Percentiles rank a stretch among this genome's conserved stretches.
Conservation (phyloP, 2,113 vertebrate species). For the Leptocoma aspasia region DNA sequence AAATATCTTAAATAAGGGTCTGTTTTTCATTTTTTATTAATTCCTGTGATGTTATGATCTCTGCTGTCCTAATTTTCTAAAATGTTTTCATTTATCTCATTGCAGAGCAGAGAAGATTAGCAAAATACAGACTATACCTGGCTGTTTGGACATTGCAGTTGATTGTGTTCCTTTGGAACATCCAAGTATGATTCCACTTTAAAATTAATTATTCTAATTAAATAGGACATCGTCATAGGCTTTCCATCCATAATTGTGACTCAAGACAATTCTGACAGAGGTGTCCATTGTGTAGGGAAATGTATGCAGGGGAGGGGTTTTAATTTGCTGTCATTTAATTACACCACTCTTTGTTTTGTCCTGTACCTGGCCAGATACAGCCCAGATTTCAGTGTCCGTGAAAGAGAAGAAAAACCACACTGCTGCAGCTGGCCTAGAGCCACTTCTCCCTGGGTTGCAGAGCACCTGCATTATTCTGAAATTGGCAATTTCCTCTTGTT, state of each 20-base stretch:
- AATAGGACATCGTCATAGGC: background rate
- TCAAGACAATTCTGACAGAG: background rate
- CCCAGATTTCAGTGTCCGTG: background rate
- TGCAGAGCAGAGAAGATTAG: conserved; percentile 92
- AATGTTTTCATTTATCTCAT: conserved; percentile 37
- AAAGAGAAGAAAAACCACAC: background rate
- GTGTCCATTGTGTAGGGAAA: background rate
- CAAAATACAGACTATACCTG: conserved; percentile 93
- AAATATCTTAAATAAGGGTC: background rate
- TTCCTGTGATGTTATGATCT: background rate
- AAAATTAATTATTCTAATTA: background rate
- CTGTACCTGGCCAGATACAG: background rate
- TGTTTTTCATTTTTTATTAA: background rate
- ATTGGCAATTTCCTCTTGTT: background rate
- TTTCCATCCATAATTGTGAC: background rate
- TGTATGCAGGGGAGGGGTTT: background rate
- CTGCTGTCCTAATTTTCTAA: background rate
- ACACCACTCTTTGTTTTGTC: background rate
- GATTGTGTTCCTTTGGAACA: conserved; percentile 92
- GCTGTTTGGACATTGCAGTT: conserved; percentile 86
- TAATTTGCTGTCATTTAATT: background rate
- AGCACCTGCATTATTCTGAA: background rate
- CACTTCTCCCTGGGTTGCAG: background rate
- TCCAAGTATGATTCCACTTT: conserved; percentile 81
- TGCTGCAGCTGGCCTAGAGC: background rate